phyloP scores from a whole-genome alignment of 2,797 vertebrate genomes.

The Acanthopagrus latus region DNA sequence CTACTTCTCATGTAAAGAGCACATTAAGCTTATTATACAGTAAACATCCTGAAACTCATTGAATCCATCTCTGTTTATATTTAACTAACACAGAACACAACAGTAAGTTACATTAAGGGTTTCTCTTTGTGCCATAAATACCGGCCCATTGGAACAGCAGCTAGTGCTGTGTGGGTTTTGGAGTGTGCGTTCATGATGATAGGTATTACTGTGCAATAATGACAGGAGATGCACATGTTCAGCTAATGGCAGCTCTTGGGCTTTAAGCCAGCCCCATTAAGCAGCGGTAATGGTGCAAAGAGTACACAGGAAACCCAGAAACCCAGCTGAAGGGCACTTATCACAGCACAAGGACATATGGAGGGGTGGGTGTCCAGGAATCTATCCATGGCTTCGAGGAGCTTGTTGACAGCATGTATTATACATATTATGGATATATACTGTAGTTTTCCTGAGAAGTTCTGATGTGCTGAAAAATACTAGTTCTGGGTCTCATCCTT shows the following conservation, averaged over 20 bases:
- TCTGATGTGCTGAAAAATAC: not conserved
- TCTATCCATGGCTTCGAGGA: slow-evolving; percentile 20
- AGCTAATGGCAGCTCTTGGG: slow-evolving; percentile 69
- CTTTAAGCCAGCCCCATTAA: slow-evolving; percentile 53
- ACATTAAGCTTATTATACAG: not conserved
- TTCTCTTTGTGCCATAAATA: not conserved
- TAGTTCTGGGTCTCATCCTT: not conserved
- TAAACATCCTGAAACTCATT: not conserved
- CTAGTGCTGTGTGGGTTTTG: not conserved
- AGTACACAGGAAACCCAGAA: slow-evolving; percentile 50
- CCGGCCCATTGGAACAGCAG: not conserved
- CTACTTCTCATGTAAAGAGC: not conserved
- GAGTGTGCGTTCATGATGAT: slow-evolving; percentile 32
- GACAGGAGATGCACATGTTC: slow-evolving; percentile 49
- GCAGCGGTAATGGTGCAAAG: slow-evolving; percentile 63
- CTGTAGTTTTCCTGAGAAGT: not conserved
- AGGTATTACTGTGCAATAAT: slow-evolving; percentile 42
- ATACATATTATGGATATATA: slow-evolving; percentile 9
- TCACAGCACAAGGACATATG: slow-evolving; percentile 26
- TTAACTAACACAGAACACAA: not conserved
- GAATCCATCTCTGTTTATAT: not conserved
- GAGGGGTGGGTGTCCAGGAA: slow-evolving; percentile 50
- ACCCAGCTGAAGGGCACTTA: slow-evolving; percentile 62
- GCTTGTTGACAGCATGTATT: slow-evolving; percentile 23
- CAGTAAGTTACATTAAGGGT: not conserved